phyloP scores from a whole-genome alignment of 2,797 vertebrate genomes.

The Lepus townsendii region DNA sequence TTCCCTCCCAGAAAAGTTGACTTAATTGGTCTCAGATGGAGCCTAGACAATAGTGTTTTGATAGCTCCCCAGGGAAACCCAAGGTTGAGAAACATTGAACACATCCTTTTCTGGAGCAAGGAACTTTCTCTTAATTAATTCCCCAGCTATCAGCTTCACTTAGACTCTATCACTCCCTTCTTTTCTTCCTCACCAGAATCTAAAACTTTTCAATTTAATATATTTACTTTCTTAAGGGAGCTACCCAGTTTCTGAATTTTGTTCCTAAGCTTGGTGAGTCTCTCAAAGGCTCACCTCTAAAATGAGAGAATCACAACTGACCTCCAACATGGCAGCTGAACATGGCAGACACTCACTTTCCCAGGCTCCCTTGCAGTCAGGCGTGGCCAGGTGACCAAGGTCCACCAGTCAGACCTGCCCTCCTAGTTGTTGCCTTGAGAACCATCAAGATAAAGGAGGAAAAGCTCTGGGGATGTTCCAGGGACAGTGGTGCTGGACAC shows the following conservation, averaged over 20 bases:
- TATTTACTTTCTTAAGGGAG: not conserved
- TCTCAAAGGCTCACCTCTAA: too few species aligned
- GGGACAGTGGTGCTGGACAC: not conserved
- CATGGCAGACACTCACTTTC: not conserved
- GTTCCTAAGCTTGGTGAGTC: not conserved
- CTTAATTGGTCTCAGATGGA: not conserved
- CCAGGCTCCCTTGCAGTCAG: not conserved
- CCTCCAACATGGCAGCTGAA: not conserved
- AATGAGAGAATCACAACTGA: not conserved
- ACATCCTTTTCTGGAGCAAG: not conserved
- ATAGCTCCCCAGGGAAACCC: not conserved
- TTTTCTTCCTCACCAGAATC: not conserved
- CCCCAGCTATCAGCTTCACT: not conserved
- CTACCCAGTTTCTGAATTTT: not conserved
- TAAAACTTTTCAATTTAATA: conserved; percentile 26
- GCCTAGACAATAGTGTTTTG: not conserved
- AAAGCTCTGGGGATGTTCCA: not conserved
- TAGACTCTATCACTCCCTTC: not conserved
- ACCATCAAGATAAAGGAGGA: not conserved
- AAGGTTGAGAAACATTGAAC: not conserved
- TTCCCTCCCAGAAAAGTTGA: not conserved
- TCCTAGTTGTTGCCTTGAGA: not conserved
- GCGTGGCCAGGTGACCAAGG: not conserved
- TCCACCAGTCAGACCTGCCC: not conserved
- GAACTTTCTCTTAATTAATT: not conserved